Base-by-base conservation (phyloP, 2,113 vertebrate genomes). In the Tichodroma muraria region DNA sequence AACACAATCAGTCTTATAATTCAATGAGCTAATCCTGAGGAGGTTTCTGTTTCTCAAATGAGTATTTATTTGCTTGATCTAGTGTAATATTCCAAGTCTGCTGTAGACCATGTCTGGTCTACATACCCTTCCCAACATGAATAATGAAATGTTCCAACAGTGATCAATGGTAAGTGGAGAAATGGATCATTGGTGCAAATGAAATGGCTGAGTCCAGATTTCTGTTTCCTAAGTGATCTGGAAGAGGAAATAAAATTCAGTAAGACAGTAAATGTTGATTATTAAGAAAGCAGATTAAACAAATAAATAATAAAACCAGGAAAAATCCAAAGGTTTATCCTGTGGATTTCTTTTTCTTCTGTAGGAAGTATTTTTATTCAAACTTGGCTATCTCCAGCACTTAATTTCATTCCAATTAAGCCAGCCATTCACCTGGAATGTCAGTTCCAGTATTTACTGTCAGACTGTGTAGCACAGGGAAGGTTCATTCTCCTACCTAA, bases 171-270 rank as follows among this genome's bases (percentile, higher is more conserved):
- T 68, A 89, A 0, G 0, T 57, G 57, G 25, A 88, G 35, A 80
- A 86, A 64, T 15, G 16, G 7, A 70, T 54, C 10, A 0, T 38
- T 77, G 30, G 20, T 70, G 27, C 0, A 0, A 75, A 16, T 38
- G 47, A 83, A 90, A 70, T 52, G 28, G 17, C 52, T 75, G 60
- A 94, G 84, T 79, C 11, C 44, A 75, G 13, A 27, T 77, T 91
- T 95, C 47, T 71, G 21, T 47, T 91, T 66, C 64, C 69, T 68
- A 22, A 78, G 13, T 66, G 54, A n/a, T 84, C 22, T 75, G 31
- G 10, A 83, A 68, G 20, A 73, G 6, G 21, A 59, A 71, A 44
- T 54, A 84, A 59, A 86, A 65, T 33, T 65, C 7, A 1, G 7
- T 38, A 78, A 81, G 35, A 22, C 4, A 66, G 18, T 9, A 80